These are phyloP conservation scores for Eutolmus rufibarbis DNA, from an alignment of 2,888 invertebrate species.

Conservation along the genomic window DNA sequence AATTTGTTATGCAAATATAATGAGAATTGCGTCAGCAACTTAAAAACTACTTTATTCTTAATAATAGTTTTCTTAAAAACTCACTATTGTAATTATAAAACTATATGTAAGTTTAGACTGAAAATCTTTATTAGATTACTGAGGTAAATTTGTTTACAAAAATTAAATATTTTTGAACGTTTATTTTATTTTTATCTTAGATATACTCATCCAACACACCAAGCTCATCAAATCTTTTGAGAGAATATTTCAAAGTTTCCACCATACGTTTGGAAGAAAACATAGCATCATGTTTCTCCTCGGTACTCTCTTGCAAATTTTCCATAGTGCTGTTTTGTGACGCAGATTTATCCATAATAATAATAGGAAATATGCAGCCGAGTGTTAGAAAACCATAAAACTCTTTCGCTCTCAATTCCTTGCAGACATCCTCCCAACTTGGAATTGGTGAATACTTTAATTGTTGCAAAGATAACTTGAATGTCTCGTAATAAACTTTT, in stretches of 20 bases:
- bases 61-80: no score
- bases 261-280: constrained; percentile 59
- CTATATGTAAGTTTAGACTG: no score
- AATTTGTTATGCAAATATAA: no score
- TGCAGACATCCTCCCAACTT: constrained; percentile 44
- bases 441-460: constrained; percentile 47
- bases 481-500: constrained; percentile 43
- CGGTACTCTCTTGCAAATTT: constrained; percentile 41
- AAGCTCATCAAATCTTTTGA: constrained; percentile 57
- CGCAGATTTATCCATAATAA: constrained; percentile 46
- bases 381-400: constrained; percentile 49
- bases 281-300: constrained; percentile 58
- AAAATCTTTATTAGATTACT: no score
- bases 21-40: no score
- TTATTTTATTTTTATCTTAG: background rate
- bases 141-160: background rate
- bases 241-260: constrained; percentile 55
- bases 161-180: background rate
- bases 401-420: constrained; percentile 48
- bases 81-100: no score
- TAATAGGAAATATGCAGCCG: constrained; percentile 49
- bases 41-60: no score
- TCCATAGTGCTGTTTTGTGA: constrained; percentile 48
- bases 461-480: constrained; percentile 50
- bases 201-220: constrained; percentile 50